A percentile compares a stretch with the other conserved stretches of the same genome.
Evolutionary conservation across 1,140 invertebrate species (phyloP).

Genomic region (Bombyx mori): ASM3026992v2 NC_085128.1:7263501-7264000

Average conservation of each 20-base stretch:
- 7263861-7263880: background rate
- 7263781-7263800: slow-evolving; percentile 10
- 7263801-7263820: too few relatives aligned
- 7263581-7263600: background rate
- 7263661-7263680: slow-evolving; percentile 22
- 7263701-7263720: slow-evolving; percentile 14
- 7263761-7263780: slow-evolving; percentile 22
- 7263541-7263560: too few relatives aligned
- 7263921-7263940: too few relatives aligned
- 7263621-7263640: slow-evolving; percentile 8
- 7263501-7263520: too few relatives aligned
- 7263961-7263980: too few relatives aligned
- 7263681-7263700: slow-evolving; percentile 28
- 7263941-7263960: too few relatives aligned
- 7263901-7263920: too few relatives aligned
- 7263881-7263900: slow-evolving; percentile 3
- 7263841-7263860: too few relatives aligned
- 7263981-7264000: too few relatives aligned
- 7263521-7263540: too few relatives aligned
- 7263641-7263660: slow-evolving; percentile 8
- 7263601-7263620: background rate
- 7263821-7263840: too few relatives aligned
- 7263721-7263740: slow-evolving; percentile 15
- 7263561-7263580: background rate
- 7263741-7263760: slow-evolving; percentile 25